A percentile compares a stretch with the other conserved stretches of the same genome.
Evolutionary conservation across 2,888 invertebrate genomes (phyloP).

Genomic region (Minunthozetes semirufus): DNA sequence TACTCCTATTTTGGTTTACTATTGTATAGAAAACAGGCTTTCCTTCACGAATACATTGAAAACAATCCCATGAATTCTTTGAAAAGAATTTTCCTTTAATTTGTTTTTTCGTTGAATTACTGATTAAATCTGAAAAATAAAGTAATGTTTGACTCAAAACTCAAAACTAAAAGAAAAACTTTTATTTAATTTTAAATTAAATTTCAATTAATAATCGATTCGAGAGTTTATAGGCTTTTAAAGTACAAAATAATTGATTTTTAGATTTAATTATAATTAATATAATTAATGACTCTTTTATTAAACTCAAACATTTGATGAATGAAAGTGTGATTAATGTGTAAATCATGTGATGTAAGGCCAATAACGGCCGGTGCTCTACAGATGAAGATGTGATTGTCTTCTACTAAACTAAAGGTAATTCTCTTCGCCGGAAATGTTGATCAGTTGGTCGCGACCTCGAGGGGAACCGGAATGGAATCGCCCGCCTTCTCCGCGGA

Average conservation of each 20-base stretch:
- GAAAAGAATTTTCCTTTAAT: neutral
- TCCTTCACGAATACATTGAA: neutral
- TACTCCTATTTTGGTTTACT: neutral
- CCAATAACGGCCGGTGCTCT: too few species aligned
- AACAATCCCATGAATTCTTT: neutral
- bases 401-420: neutral
- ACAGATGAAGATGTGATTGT: neutral
- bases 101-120: neutral
- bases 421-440: neutral
- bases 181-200: too few species aligned
- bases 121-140: neutral
- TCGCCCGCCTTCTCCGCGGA: slow-evolving; percentile 90
- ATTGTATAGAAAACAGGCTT: neutral
- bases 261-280: too few species aligned
- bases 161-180: too few species aligned
- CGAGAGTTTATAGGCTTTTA: too few species aligned
- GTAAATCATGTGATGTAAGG: too few species aligned
- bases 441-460: neutral
- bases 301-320: too few species aligned
- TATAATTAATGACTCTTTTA: too few species aligned
- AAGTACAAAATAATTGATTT: too few species aligned
- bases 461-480: slow-evolving; percentile 65
- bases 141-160: neutral
- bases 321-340: too few species aligned
- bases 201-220: too few species aligned